Percentiles rank a stretch among this genome's conserved stretches.
Conservation (phyloP, 64 coral and sea anemone species). For the Acropora tenuis region DNA sequence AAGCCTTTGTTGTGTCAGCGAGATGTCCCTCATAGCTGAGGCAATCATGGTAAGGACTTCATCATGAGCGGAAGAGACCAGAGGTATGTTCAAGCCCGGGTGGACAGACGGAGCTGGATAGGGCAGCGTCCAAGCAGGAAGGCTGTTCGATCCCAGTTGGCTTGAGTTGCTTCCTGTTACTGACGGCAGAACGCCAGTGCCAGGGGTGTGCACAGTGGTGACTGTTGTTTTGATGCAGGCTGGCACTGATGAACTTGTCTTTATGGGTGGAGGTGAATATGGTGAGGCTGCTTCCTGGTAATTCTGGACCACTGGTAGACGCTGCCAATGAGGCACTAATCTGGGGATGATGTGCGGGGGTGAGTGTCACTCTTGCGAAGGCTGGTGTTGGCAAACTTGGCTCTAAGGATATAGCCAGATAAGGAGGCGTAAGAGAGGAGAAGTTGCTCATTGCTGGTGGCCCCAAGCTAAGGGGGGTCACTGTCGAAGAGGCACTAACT, state of each 20-base stretch:
- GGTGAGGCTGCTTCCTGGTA: no score
- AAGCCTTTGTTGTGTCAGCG: no score
- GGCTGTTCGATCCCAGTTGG: background rate
- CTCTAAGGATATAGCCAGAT: background rate
- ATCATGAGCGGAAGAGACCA: no score
- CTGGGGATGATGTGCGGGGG: background rate
- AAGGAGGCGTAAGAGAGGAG: background rate
- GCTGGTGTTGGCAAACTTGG: background rate
- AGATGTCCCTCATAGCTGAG: no score
- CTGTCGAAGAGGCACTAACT: background rate
- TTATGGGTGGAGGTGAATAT: conserved; percentile 2
- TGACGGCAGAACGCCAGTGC: background rate
- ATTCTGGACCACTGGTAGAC: no score
- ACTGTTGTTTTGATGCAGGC: background rate
- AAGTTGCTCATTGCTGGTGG: background rate
- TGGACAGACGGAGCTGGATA: no score
- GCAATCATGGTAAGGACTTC: no score
- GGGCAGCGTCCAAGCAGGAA: background rate
- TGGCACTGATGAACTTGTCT: background rate
- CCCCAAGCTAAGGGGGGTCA: background rate
- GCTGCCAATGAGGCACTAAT: no score
- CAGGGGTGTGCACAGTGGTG: no score
- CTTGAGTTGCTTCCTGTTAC: background rate
- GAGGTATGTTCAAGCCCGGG: no score
- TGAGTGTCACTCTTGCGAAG: background rate